These are phyloP conservation scores for Drosophila sordidula DNA, from an alignment of 2,888 invertebrate species.

Conservation along the genomic window DNA sequence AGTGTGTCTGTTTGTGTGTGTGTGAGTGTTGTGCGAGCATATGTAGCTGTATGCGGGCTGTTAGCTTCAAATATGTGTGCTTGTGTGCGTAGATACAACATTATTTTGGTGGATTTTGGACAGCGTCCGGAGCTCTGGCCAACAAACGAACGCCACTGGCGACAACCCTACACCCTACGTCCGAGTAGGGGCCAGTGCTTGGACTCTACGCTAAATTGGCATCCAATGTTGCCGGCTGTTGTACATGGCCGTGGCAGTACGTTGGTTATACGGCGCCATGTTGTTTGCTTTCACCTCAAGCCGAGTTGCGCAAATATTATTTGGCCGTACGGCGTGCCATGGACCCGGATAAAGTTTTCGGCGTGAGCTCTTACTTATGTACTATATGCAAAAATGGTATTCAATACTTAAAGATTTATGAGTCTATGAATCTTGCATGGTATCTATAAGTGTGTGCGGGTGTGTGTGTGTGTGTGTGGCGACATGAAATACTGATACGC, in stretches of 20 bases:
- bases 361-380: constrained; percentile 70
- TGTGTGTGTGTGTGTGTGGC: constrained; percentile 34
- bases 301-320: constrained; percentile 69
- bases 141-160: constrained; percentile 58
- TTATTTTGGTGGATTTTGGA: constrained; percentile 73
- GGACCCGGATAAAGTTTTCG: constrained; percentile 70
- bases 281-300: constrained; percentile 79
- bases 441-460: constrained; percentile 37
- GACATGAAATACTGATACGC: constrained; percentile 72
- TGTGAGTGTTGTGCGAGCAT: constrained; percentile 46
- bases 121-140: constrained; percentile 24
- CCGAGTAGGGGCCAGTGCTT: not conserved
- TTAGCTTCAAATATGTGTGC: constrained; percentile 25
- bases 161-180: constrained; percentile 29
- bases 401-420: constrained; percentile 78
- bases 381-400: constrained; percentile 77
- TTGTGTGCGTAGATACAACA: constrained; percentile 52
- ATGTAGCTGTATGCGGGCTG: constrained; percentile 59
- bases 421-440: constrained; percentile 79
- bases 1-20: constrained; percentile 19
- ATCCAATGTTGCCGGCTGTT: constrained; percentile 62
- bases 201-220: constrained; percentile 68
- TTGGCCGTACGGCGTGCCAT: not conserved
- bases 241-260: constrained; percentile 31
- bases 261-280: constrained; percentile 74